These are phyloP conservation scores for Triplophysa yarkandensis DNA, from an alignment of 2,797 vertebrate species.

Conservation along the genomic window DNA sequence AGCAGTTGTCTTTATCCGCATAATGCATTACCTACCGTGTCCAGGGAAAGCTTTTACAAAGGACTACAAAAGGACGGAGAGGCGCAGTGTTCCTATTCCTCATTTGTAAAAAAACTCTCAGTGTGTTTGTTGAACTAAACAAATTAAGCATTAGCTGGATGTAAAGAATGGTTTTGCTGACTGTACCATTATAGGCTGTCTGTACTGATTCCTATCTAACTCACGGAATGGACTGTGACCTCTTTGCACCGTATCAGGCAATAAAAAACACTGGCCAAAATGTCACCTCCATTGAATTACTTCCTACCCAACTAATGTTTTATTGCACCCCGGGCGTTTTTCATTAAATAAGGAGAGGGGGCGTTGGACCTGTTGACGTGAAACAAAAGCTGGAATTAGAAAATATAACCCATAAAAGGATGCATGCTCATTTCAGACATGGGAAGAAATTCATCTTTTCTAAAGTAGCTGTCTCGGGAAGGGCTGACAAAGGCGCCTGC, in stretches of 20 bases:
- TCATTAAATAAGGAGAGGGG: conserved; percentile 7
- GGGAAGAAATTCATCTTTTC: conserved; percentile 41
- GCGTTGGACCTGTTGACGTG: neutral
- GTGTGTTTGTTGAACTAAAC: neutral
- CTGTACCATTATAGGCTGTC: conserved; percentile 14
- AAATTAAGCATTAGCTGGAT: conserved; percentile 1
- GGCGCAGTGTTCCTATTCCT: neutral
- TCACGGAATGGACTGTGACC: conserved; percentile 10
- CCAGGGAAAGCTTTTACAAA: conserved; percentile 37
- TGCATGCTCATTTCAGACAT: conserved; percentile 4
- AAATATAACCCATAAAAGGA: conserved; percentile 16
- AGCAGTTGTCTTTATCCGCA: conserved; percentile 38
- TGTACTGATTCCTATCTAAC: conserved; percentile 1
- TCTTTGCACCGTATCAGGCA: conserved; percentile 4
- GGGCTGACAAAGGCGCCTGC: conserved; percentile 24
- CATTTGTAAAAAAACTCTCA: conserved; percentile 10
- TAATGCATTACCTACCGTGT: conserved; percentile 39
- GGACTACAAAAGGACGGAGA: conserved; percentile 27
- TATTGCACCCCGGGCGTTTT: neutral
- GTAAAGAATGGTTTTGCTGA: conserved; percentile 32
- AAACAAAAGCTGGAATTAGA: conserved; percentile 9
- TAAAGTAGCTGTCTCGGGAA: conserved; percentile 40
- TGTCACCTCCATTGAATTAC: conserved; percentile 21
- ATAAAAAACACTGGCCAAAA: conserved; percentile 6
- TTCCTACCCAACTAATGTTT: conserved; percentile 6